Conservation (phyloP, 2,888 invertebrate species). For the Lasioglossum oenotherae region DNA sequence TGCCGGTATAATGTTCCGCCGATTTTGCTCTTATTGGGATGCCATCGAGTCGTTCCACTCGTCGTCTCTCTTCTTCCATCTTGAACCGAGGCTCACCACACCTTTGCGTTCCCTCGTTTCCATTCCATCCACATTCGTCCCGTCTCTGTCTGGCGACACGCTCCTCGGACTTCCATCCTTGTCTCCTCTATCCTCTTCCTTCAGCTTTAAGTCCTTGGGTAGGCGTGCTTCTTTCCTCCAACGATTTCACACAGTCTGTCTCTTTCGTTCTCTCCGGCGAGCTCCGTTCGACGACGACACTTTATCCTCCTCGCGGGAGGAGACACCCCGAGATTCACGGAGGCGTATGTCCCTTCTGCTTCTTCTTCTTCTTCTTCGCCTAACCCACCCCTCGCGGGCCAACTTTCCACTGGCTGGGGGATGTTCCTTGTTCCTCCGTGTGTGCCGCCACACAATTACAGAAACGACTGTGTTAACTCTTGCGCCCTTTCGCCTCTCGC, state of each 20-base stretch:
- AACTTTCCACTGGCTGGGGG: slow-evolving; percentile 41
- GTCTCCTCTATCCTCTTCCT: slow-evolving; percentile 22
- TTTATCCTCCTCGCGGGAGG: slow-evolving; percentile 62
- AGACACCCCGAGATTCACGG: slow-evolving; percentile 68
- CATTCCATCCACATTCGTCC: slow-evolving; percentile 53
- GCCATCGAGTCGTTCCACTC: slow-evolving; percentile 70
- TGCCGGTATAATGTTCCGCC: slow-evolving; percentile 66
- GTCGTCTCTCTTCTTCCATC: slow-evolving; percentile 35
- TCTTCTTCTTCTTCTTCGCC: slow-evolving; percentile 28
- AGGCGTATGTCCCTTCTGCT: slow-evolving; percentile 69
- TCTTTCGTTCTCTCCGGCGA: slow-evolving; percentile 23
- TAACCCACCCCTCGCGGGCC: slow-evolving; percentile 46
- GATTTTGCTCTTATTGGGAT: slow-evolving; percentile 78
- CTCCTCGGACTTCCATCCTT: slow-evolving; percentile 33
- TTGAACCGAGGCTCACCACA: slow-evolving; percentile 23
- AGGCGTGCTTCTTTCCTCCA: background rate
- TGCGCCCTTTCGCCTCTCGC: slow-evolving; percentile 54
- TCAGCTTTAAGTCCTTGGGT: background rate
- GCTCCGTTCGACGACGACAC: slow-evolving; percentile 63
- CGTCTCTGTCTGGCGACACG: slow-evolving; percentile 42
- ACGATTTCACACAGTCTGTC: background rate
- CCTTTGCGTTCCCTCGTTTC: slow-evolving; percentile 40
- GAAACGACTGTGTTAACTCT: slow-evolving; percentile 69
- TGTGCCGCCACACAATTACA: slow-evolving; percentile 68
- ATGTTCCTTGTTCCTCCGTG: slow-evolving; percentile 61